Percentiles rank a stretch among this genome's conserved stretches.
phyloP scores from a whole-genome alignment of 2,113 vertebrate genomes.

The Hemicordylus capensis region DNA sequence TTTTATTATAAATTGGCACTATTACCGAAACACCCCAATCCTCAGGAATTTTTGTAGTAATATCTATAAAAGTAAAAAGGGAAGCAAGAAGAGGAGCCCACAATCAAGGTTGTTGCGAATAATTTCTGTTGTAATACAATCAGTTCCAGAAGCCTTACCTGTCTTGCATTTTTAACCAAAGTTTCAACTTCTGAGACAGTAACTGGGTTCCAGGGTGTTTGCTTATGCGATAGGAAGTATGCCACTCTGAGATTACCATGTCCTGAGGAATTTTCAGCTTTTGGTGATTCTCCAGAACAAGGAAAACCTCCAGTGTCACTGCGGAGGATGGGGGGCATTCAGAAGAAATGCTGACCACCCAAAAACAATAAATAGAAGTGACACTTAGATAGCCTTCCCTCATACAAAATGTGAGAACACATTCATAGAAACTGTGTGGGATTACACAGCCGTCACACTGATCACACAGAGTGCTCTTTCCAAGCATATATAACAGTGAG shows the following conservation, averaged over 20 bases:
- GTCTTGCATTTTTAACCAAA: too few relatives aligned
- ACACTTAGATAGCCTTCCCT: neutral
- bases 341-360: neutral
- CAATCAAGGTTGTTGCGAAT: too few relatives aligned
- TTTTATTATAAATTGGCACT: too few relatives aligned
- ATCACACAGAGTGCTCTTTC: neutral
- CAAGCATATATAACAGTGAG: neutral
- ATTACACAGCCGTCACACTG: neutral
- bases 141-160: too few relatives aligned
- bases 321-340: neutral
- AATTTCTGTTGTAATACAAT: too few relatives aligned
- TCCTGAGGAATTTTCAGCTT: neutral
- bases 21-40: too few relatives aligned
- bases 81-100: too few relatives aligned
- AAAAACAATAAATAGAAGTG: neutral
- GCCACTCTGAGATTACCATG: neutral
- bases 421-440: neutral
- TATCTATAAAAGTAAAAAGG: too few relatives aligned
- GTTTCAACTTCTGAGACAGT: too few relatives aligned
- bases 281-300: neutral
- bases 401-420: neutral
- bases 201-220: too few relatives aligned
- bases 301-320: neutral
- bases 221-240: neutral
- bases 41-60: too few relatives aligned